These are phyloP conservation scores for Silvanus unidentatus DNA, from an alignment of 2,888 invertebrate genomes.

Conservation along the genomic window DNA sequence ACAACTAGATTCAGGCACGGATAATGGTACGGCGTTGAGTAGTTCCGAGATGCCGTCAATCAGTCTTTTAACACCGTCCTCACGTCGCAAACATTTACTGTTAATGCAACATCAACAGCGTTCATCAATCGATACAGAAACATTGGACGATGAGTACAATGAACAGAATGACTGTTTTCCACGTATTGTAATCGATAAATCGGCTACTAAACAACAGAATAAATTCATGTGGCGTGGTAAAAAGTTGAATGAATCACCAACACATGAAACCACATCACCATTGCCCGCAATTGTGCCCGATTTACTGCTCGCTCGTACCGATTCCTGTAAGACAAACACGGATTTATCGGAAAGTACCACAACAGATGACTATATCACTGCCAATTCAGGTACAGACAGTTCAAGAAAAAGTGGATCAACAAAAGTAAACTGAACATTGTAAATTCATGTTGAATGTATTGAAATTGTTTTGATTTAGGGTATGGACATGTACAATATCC, in stretches of 20 bases:
- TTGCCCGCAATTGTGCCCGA: constrained; percentile 43
- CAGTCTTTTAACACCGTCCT: constrained; percentile 68
- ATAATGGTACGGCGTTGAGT: constrained; percentile 56
- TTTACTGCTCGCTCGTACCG: constrained; percentile 58
- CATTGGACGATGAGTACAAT: constrained; percentile 59
- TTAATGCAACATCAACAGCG: constrained; percentile 78
- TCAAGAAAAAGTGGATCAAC: constrained; percentile 59
- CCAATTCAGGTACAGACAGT: constrained; percentile 64
- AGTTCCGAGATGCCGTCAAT: constrained; percentile 48
- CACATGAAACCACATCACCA: constrained; percentile 38
- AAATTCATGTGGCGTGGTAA: constrained; percentile 16
- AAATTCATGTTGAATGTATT: background rate
- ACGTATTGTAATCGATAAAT: constrained; percentile 20
- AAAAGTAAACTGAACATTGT: constrained; percentile 52
- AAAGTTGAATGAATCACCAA: constrained; percentile 17
- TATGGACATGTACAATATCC: constrained; percentile 16
- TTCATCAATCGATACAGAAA: constrained; percentile 80
- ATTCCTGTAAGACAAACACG: constrained; percentile 66
- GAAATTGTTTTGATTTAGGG: constrained; percentile 14
- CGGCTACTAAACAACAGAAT: constrained; percentile 10
- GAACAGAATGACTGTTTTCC: constrained; percentile 44
- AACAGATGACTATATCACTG: constrained; percentile 85
- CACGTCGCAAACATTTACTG: constrained; percentile 69
- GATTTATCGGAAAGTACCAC: constrained; percentile 83
- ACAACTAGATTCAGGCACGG: constrained; percentile 65